Evolutionary conservation across 2,797 vertebrate genomes (phyloP).

Genomic region (Gymnodraco acuticeps): DNA sequence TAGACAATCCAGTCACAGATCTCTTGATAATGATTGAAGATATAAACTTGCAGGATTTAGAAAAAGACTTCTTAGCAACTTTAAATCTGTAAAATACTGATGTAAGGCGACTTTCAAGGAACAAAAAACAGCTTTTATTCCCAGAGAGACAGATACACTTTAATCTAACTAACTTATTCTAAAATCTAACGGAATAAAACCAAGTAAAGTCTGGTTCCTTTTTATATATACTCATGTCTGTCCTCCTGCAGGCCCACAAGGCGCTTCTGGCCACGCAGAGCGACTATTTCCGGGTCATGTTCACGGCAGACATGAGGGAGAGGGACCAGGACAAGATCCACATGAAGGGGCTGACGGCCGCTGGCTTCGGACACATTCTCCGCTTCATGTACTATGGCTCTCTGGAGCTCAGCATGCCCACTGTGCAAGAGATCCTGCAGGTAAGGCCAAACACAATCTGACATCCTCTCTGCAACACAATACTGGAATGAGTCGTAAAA

Average conservation of each 20-base stretch:
- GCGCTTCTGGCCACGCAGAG: conserved; percentile 98
- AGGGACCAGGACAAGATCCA: conserved; percentile 99
- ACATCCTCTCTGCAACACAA: too few relatives aligned
- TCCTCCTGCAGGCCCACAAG: conserved; percentile 94
- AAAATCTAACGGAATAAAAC: too few relatives aligned
- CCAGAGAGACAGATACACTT: neutral
- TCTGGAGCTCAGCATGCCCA: conserved; percentile 98
- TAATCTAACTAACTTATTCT: neutral
- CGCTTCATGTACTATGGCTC: conserved; percentile 99
- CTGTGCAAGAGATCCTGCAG: conserved; percentile 98
- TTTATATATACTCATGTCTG: neutral
- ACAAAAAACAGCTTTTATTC: neutral
- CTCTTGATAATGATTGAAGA: neutral
- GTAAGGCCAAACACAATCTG: conserved; percentile 35
- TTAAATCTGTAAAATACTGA: neutral
- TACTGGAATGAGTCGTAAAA: too few relatives aligned
- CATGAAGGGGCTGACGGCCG: conserved; percentile 98
- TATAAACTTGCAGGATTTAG: neutral
- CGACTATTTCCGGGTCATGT: conserved; percentile 99
- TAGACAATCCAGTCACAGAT: neutral
- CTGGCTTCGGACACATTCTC: conserved; percentile 97
- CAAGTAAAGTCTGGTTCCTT: too few relatives aligned
- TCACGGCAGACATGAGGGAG: conserved; percentile 99
- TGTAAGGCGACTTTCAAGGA: neutral
- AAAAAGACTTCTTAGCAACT: neutral